phyloP scores from a whole-genome alignment of 2,797 vertebrate genomes.

The Artibeus lituratus region DNA sequence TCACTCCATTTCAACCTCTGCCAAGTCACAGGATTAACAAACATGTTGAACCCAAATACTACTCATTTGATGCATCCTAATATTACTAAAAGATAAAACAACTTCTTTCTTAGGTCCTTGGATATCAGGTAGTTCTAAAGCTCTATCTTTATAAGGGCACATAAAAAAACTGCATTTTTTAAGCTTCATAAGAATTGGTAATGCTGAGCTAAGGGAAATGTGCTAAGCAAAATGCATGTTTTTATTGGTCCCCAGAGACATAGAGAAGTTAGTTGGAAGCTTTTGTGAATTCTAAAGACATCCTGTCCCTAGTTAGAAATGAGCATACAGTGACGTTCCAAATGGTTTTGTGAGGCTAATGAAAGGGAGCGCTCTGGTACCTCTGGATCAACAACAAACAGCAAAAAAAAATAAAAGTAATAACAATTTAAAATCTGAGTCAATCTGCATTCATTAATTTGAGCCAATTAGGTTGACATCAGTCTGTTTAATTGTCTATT shows the following conservation, averaged over 20 bases:
- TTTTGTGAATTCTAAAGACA: conserved; percentile 13
- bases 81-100: not conserved
- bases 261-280: not conserved
- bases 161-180: conserved; percentile 16
- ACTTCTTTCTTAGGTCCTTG: not conserved
- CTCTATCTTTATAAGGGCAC: conserved; percentile 17
- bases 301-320: not conserved
- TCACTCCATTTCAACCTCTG: not conserved
- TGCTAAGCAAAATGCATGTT: conserved; percentile 4
- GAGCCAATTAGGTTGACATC: conserved; percentile 38
- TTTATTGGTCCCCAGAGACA: conserved; percentile 22
- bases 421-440: not conserved
- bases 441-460: conserved; percentile 31
- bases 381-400: conserved; percentile 31
- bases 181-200: conserved; percentile 14
- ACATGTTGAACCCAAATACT: not conserved
- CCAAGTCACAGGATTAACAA: not conserved
- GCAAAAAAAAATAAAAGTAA: not conserved
- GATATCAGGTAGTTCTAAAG: not conserved
- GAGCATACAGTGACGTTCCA: not conserved
- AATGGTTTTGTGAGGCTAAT: conserved; percentile 37
- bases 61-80: not conserved
- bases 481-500: conserved; percentile 45
- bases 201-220: conserved; percentile 8
- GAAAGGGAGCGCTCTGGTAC: not conserved